Conservation (phyloP, 2,113 vertebrate genomes). For the Archocentrus centrarchus region DNA sequence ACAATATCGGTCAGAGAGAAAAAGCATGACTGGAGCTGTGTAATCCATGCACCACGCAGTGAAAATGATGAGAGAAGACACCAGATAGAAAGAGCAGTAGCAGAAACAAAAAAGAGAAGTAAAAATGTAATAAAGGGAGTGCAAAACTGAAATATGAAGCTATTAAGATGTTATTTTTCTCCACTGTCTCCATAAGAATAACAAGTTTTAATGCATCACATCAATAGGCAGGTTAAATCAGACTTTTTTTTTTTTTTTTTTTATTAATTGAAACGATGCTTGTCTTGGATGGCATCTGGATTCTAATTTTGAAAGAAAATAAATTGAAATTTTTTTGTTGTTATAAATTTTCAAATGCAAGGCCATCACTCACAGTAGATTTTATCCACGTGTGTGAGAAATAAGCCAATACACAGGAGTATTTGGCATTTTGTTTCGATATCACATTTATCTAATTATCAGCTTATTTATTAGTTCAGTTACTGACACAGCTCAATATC, state of each 20-base stretch:
- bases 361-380: neutral
- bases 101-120: neutral
- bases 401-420: conserved; percentile 1
- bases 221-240: neutral
- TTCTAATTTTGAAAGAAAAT: neutral
- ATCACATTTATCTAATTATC: neutral
- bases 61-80: conserved; percentile 25
- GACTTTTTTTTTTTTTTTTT: neutral
- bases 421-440: conserved; percentile 5
- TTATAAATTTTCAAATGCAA: conserved; percentile 2
- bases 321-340: neutral
- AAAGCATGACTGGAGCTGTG: conserved; percentile 58
- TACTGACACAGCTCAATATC: neutral
- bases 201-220: neutral
- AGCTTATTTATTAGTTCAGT: neutral
- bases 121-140: conserved; percentile 2
- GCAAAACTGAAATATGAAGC: neutral
- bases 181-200: neutral
- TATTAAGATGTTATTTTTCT: neutral
- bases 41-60: conserved; percentile 51
- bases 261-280: neutral
- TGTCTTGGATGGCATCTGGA: neutral
- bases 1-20: conserved; percentile 62
- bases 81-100: conserved; percentile 32
- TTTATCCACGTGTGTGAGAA: conserved; percentile 13